Evolutionary conservation across 1,140 invertebrate species (phyloP), one percentile per base, ranked within the genome.

Genomic region (Oryctes rhinoceros): DNA sequence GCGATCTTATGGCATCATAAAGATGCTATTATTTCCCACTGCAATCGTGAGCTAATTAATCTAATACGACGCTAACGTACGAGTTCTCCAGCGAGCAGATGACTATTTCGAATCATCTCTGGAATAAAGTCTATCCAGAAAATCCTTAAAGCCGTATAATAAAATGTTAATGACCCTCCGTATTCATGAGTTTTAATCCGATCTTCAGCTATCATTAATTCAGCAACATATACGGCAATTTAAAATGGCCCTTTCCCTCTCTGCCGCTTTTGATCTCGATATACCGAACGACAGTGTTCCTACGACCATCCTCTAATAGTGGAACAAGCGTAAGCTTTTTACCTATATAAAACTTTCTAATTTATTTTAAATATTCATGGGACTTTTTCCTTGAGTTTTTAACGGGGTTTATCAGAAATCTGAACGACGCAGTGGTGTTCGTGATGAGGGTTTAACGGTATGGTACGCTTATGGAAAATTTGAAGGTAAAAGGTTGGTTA

Each of bases 181-280:
- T 62, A 62, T 62, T 78, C 77, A 59, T 81, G 80, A 78, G 77
- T 78, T 78, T 78, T 78, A 81, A 81, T 78, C 80, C 49, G 37
- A 78, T 78, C 80, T 78, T 78, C 48, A 71, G 77, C 67, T 53
- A 81, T 81, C 49, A 81, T 81, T 81, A 81, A 81, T 81, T 81
- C 80, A 81, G 37, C 7, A 76, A 62, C 80, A 81, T 81, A 78
- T 81, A 77, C 47, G 65, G 80, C 65, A 76, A 78, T 81, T 78
- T 81, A 75, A 53, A 78, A 78, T 30, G 48, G 18, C 71, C 6
- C 65, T 18, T 18, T 78, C 62, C 35, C 59, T 18, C 20, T 24
- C 6, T 20, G 65, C 3, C 65, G 18, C 30, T 4, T 67, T 67
- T 67, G 65, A 67, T 67, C 53, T 30, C 75, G 53, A 48, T 65